Evolutionary conservation across 2,113 vertebrate species (phyloP), one percentile per base, ranked within the genome.

Genomic region (Bufo bufo): DNA sequence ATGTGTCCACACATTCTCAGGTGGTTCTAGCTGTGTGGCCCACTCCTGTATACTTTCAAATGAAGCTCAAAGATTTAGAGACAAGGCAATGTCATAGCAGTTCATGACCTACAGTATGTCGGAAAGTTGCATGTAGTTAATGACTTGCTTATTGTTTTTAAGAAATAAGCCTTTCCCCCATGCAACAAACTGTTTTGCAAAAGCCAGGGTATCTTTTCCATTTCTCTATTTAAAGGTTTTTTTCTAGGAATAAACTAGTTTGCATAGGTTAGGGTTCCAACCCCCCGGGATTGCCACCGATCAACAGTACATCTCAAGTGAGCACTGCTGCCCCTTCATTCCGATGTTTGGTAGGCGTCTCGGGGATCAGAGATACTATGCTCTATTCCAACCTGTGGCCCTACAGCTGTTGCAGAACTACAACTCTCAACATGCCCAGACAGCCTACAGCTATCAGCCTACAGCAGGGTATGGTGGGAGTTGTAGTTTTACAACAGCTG

Each of bases 11-110:
- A 80, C 54, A 9, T 80, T 80, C 77, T 80, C 77, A 80, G 77
- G 77, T 80, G 52, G 77, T 80, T 59, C 50, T 58, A 80, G 54
- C 13, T 59, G 77, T 80, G 77, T 80, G 77, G 77, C 77, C 77
- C 77, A 58, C 52, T 59, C 77, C 54, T 80, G 45, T 80, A 11
- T n/a, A 59, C 20, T 58, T 43, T 33, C 52, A 4, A 80, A 16
- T 58, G 14, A 33, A 56, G 23, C 54, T 54, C 11, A 19, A 79
- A 56, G 52, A 56, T 13, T 56, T 56, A 56, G 77, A 78, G 52
- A n/a, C n/a, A 58, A 56, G 23, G 13, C 6, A 59, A 33, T 58
- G 6, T 78, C 12, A 56, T 23, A 56, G 77, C 50, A 33, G 20
- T 33, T 33, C 54, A 43, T 80, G 23, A 33, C 54, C 77, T 56